phyloP scores from a whole-genome alignment of 2,113 vertebrate species.

The Opisthocomus hoazin region DNA sequence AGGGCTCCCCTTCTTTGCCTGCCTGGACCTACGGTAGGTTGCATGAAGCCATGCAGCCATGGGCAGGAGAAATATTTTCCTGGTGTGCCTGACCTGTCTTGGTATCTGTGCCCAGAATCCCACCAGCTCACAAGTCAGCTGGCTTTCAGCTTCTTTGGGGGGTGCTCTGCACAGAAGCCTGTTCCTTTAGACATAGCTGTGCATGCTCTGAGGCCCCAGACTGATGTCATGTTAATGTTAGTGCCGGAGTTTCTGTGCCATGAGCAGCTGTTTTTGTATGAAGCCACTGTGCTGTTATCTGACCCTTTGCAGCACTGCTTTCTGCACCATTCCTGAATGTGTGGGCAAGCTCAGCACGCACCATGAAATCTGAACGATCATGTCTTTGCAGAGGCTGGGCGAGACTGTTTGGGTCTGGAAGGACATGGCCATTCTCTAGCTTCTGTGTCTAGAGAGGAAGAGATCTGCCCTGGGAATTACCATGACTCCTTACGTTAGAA shows the following conservation, averaged over 20 bases:
- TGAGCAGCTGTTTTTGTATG: not conserved
- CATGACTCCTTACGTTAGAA: not conserved
- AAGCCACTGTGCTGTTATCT: not conserved
- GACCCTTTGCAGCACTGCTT: not conserved
- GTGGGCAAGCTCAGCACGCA: not conserved
- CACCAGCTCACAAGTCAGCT: not conserved
- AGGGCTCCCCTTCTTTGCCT: not conserved
- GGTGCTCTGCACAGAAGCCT: not conserved
- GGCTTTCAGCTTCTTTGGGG: not conserved
- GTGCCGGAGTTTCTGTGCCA: not conserved
- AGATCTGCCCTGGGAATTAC: not conserved
- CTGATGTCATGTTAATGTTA: accelerated
- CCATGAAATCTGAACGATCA: not conserved
- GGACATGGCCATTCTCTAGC: not conserved
- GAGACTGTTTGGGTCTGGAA: not conserved
- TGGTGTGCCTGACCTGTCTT: accelerated
- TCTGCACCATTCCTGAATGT: not conserved
- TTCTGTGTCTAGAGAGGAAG: not conserved
- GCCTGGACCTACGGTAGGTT: no score
- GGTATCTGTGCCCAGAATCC: not conserved
- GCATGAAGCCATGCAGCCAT: not conserved
- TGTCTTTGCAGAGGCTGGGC: not conserved
- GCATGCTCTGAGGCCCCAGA: not conserved
- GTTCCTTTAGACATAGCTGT: not conserved
- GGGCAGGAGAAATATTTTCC: not conserved